phyloP scores from a whole-genome alignment of 1,140 invertebrate genomes.

The Diorhabda carinulata region DNA sequence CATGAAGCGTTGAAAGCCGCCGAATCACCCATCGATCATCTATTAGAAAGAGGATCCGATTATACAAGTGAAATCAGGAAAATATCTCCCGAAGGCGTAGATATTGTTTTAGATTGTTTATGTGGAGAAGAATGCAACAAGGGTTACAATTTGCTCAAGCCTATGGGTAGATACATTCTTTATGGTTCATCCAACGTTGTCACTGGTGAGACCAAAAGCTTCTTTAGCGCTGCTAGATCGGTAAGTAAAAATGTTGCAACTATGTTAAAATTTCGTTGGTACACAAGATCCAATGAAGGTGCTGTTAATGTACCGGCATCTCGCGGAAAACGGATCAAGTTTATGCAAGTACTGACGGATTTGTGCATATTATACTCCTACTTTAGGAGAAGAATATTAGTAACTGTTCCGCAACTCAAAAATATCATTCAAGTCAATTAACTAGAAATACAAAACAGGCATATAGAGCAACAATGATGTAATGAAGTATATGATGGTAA shows the following conservation, averaged over 20 bases:
- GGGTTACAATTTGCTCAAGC: conserved; percentile 78
- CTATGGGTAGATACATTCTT: conserved; percentile 85
- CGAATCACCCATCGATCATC: conserved; percentile 67
- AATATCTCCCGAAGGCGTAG: conserved; percentile 73
- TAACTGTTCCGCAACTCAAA: too few relatives aligned
- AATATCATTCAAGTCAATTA: too few relatives aligned
- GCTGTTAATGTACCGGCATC: too few relatives aligned
- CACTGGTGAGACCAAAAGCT: conserved; percentile 83
- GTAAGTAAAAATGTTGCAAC: conserved; percentile 55
- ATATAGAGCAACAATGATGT: too few relatives aligned
- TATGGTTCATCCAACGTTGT: conserved; percentile 84
- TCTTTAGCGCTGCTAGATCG: conserved; percentile 80
- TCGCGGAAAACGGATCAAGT: too few relatives aligned
- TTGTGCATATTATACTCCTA: too few relatives aligned
- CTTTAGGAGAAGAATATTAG: too few relatives aligned
- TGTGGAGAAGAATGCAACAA: conserved; percentile 85
- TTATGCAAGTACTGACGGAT: too few relatives aligned
- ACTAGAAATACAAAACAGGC: too few relatives aligned
- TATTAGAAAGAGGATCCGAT: conserved; percentile 72
- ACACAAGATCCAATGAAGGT: too few relatives aligned
- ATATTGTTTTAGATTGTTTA: conserved; percentile 83
- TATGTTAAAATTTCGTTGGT: too few relatives aligned
- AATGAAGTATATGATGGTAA: too few relatives aligned
- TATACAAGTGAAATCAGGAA: conserved; percentile 81
- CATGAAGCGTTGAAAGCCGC: conserved; percentile 72